Conservation (phyloP, 2,888 invertebrate genomes). For the Euphydryas editha region DNA sequence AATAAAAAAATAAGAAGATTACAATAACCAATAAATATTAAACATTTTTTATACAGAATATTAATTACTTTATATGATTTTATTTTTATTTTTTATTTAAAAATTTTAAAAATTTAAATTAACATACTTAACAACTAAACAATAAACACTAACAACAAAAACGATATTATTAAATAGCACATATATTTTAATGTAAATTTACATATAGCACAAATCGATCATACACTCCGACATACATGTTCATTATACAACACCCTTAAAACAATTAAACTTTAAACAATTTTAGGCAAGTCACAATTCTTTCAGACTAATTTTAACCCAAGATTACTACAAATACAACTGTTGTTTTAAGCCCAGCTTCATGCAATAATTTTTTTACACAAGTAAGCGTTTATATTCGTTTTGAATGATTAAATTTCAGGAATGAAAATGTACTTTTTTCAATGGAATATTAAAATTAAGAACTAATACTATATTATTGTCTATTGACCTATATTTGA, state of each 20-base stretch:
- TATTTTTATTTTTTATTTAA: not conserved
- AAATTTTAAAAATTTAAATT: too few species aligned
- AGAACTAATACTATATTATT: constrained; percentile 12
- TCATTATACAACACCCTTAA: not conserved
- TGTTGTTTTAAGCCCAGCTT: not conserved
- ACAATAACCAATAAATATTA: too few species aligned
- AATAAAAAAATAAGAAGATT: too few species aligned
- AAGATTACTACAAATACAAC: not conserved
- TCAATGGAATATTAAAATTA: not conserved
- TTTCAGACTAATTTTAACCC: not conserved
- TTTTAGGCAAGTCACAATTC: not conserved
- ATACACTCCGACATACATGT: too few species aligned
- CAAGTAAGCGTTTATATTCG: not conserved
- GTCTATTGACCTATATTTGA: constrained; percentile 42
- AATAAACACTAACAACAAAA: too few species aligned
- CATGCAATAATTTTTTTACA: not conserved
- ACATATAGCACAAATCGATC: too few species aligned
- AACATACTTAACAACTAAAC: too few species aligned
- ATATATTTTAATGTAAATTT: too few species aligned
- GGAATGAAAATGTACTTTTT: not conserved
- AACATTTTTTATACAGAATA: too few species aligned
- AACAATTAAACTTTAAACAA: not conserved
- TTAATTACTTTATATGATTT: too few species aligned
- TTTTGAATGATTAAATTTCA: not conserved
- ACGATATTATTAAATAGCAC: too few species aligned